A percentile compares a stretch with the other conserved stretches of the same genome.
phyloP scores from a whole-genome alignment of 1,140 invertebrate species.

The Rhopalosiphum maidis region DNA sequence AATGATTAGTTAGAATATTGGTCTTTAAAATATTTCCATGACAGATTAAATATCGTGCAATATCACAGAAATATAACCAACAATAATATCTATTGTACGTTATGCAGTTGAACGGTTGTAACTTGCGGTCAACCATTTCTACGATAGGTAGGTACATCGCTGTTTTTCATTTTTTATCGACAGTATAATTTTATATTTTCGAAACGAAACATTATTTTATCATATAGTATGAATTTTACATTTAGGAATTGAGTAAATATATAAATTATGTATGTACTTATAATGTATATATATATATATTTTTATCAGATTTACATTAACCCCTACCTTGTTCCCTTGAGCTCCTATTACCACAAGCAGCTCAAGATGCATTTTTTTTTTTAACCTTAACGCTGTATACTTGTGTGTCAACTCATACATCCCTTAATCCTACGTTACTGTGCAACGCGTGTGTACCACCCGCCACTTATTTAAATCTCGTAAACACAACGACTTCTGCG shows the following conservation, averaged over 20 bases:
- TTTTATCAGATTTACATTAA: not conserved
- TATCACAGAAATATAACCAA: no score
- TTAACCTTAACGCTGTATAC: not conserved
- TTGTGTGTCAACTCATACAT: not conserved
- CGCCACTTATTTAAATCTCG: not conserved
- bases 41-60: no score
- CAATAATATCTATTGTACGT: no score
- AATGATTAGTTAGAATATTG: no score
- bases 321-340: not conserved
- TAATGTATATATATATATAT: not conserved
- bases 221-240: not conserved
- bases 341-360: not conserved
- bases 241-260: not conserved
- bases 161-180: not conserved
- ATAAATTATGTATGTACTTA: not conserved
- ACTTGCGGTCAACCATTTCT: not conserved
- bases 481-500: no score
- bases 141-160: not conserved
- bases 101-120: not conserved
- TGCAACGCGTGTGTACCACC: not conserved
- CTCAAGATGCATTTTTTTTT: not conserved
- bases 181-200: not conserved
- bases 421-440: constrained; percentile 4
- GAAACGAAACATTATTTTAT: not conserved
- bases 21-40: no score